Evolutionary conservation across 2,797 vertebrate genomes (phyloP).

Genomic region (Falco naumanni): DNA sequence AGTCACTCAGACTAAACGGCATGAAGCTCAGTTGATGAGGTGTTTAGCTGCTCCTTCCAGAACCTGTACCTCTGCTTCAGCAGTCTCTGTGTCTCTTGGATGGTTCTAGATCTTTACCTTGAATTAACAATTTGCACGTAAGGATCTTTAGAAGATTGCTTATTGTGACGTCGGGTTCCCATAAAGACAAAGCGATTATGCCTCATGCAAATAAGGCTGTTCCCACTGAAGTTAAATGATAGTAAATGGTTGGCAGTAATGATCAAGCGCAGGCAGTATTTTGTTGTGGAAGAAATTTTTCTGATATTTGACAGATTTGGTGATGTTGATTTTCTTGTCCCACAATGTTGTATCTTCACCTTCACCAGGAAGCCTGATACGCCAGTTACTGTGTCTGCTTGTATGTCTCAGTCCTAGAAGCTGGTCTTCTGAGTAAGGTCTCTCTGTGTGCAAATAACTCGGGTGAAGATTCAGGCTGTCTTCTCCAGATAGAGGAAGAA

Average conservation of each 20-base stretch:
- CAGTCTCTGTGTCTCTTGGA: slow-evolving; percentile 15
- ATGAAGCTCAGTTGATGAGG: slow-evolving; percentile 50
- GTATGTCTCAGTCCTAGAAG: neutral
- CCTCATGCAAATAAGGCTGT: neutral
- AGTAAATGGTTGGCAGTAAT: neutral
- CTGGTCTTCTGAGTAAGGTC: neutral
- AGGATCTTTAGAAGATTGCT: neutral
- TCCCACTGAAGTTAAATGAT: neutral
- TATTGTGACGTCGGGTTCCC: neutral
- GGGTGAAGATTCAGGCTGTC: neutral
- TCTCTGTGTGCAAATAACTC: neutral
- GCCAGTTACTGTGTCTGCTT: neutral
- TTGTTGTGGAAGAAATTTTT: neutral
- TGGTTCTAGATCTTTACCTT: neutral
- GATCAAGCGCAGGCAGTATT: neutral
- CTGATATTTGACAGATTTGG: neutral
- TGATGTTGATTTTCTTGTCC: neutral
- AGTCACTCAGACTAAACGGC: slow-evolving; percentile 27
- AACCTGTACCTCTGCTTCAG: slow-evolving; percentile 29
- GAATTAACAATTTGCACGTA: neutral
- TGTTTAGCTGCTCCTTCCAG: slow-evolving; percentile 52
- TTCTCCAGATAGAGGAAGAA: neutral
- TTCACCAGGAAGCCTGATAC: neutral
- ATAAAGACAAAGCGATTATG: neutral
- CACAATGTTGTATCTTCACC: neutral